These are phyloP conservation scores for Sylvilagus bachmani DNA, from an alignment of 2,113 vertebrate species.

Conservation along the genomic window DNA sequence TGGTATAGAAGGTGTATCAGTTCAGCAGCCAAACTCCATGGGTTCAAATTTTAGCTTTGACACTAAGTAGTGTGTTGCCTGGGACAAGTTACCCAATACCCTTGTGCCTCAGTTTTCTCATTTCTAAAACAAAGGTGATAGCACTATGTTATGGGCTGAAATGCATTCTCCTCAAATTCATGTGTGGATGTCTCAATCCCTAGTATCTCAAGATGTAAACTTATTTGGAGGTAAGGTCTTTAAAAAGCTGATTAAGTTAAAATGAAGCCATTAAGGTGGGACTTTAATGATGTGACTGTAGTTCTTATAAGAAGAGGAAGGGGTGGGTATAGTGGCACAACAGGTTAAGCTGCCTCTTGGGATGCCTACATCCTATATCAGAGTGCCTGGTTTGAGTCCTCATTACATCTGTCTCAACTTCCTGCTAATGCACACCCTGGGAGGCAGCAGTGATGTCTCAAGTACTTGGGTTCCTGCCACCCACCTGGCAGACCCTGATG, in stretches of 20 bases:
- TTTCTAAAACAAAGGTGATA: slow-evolving; percentile 40
- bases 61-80: background rate
- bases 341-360: no score
- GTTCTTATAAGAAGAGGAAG: background rate
- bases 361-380: no score
- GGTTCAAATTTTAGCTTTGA: slow-evolving; percentile 3
- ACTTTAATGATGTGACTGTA: background rate
- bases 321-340: no score
- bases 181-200: background rate
- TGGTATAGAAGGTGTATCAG: background rate
- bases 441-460: no score
- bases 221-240: background rate
- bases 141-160: background rate
- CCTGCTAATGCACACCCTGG: no score
- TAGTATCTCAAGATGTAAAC: background rate
- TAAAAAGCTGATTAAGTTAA: slow-evolving; percentile 14
- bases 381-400: no score
- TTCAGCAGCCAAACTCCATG: slow-evolving; percentile 10
- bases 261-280: background rate
- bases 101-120: background rate
- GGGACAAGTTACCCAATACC: background rate
- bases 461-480: no score
- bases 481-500: no score
- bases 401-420: no score
- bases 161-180: background rate